Percentiles rank a stretch among this genome's conserved stretches.
Evolutionary conservation across 2,888 invertebrate species (phyloP).

Genomic region (Stenoptilia bipunctidactyla): DNA sequence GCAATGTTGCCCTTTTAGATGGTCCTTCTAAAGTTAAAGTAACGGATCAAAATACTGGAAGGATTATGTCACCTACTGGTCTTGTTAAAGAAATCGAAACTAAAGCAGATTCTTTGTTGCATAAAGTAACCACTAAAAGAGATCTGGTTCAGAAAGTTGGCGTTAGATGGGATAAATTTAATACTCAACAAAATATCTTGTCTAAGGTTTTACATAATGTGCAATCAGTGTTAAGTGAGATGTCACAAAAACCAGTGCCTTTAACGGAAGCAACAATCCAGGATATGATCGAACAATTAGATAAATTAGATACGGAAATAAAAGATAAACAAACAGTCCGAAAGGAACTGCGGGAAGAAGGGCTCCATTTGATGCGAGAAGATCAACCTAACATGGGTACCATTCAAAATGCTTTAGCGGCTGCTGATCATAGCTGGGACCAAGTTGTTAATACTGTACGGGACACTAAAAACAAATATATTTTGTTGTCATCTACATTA

Average conservation of each 20-base stretch:
- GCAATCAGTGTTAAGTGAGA: conserved; percentile 67
- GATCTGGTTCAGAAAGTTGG: conserved; percentile 78
- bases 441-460: conserved; percentile 80
- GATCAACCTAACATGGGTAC: conserved; percentile 84
- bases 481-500: conserved; percentile 79
- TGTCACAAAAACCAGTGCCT: conserved; percentile 62
- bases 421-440: conserved; percentile 86
- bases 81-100: conserved; percentile 81
- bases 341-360: conserved; percentile 83
- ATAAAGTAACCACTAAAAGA: conserved; percentile 76
- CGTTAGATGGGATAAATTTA: conserved; percentile 84
- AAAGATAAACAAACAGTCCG: conserved; percentile 74
- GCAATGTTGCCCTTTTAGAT: conserved; percentile 76
- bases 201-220: conserved; percentile 74
- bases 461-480: conserved; percentile 81
- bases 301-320: conserved; percentile 66
- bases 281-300: conserved; percentile 60
- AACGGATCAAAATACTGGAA: conserved; percentile 77
- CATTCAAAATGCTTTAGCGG: conserved; percentile 83
- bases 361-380: conserved; percentile 82
- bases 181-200: conserved; percentile 78
- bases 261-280: conserved; percentile 58
- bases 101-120: conserved; percentile 75
- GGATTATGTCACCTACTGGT: conserved; percentile 79
- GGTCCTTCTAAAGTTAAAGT: conserved; percentile 77